Conservation (phyloP, 35 echinoderm and acorn worm genomes). For the Strongylocentrotus purpuratus region DNA sequence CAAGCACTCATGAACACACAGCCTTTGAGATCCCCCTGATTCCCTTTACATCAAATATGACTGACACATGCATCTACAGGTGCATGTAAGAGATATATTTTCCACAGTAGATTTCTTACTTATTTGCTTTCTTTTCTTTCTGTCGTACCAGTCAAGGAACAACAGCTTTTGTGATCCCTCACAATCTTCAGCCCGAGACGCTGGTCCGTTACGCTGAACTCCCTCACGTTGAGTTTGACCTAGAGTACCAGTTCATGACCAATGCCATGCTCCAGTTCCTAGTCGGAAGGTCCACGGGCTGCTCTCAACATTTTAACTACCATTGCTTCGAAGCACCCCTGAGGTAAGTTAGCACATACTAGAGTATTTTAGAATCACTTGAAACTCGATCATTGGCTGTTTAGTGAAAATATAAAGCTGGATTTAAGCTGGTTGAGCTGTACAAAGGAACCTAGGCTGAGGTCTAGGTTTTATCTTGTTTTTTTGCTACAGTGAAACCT, state of each 20-base stretch:
- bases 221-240: slow-evolving; percentile 48
- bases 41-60: too few species aligned
- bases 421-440: too few species aligned
- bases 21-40: too few species aligned
- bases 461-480: too few species aligned
- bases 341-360: slow-evolving; percentile 2
- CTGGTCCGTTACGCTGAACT: slow-evolving; percentile 28
- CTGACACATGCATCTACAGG: too few species aligned
- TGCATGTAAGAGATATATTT: too few species aligned
- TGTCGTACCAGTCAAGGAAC: neutral
- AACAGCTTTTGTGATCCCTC: slow-evolving; percentile 8
- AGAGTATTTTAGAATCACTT: neutral
- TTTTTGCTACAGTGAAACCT: too few species aligned
- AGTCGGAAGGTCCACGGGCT: slow-evolving; percentile 16
- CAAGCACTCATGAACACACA: too few species aligned
- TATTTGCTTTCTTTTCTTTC: neutral
- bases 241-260: slow-evolving; percentile 50
- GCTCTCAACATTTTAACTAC: slow-evolving; percentile 57
- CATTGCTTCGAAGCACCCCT: slow-evolving; percentile 64
- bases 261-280: slow-evolving; percentile 26
- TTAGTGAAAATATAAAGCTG: too few species aligned
- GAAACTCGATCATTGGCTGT: too few species aligned
- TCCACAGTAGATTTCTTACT: neutral
- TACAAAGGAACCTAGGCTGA: too few species aligned
- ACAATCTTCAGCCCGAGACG: slow-evolving; percentile 61